Percentiles rank a stretch among this genome's conserved stretches.
These are phyloP conservation scores for Rhineura floridana DNA, from an alignment of 2,113 vertebrate species.

Conservation along the genomic window DNA sequence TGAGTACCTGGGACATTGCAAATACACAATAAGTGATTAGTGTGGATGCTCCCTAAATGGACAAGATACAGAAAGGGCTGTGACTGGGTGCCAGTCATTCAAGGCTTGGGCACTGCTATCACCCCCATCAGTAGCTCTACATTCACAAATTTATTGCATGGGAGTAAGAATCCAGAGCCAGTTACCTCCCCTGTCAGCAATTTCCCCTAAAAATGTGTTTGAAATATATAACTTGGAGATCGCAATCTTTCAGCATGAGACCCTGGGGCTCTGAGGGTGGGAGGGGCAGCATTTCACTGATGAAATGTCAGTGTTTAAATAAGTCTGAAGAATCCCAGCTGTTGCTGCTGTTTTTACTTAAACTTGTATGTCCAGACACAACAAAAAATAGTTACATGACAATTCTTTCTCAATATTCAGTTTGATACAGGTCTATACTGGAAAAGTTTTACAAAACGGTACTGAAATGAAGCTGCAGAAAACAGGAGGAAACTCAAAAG, in stretches of 20 bases:
- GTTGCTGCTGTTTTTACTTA: conserved; percentile 29
- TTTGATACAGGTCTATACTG: background rate
- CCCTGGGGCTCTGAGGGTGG: conserved; percentile 3
- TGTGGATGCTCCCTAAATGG: background rate
- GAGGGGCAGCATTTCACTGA: conserved; percentile 10
- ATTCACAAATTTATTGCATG: background rate
- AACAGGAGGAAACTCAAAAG: background rate
- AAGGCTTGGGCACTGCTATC: background rate
- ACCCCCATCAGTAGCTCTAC: background rate
- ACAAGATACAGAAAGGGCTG: background rate
- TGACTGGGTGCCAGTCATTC: background rate
- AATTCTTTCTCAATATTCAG: background rate
- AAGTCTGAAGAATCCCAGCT: conserved; percentile 34
- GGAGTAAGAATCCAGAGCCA: background rate
- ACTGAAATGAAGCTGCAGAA: background rate
- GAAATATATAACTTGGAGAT: conserved; percentile 24
- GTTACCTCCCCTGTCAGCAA: conserved; percentile 13
- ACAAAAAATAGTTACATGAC: conserved; percentile 8
- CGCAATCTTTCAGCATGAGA: conserved; percentile 20
- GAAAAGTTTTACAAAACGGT: background rate
- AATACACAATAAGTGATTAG: too few species aligned
- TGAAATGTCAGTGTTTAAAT: conserved; percentile 28
- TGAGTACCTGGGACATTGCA: too few species aligned
- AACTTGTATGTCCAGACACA: conserved; percentile 23
- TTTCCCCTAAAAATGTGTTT: conserved; percentile 18